These are phyloP conservation scores for Hylaeus anthracinus DNA, from an alignment of 1,140 invertebrate species.

Conservation along the genomic window DNA sequence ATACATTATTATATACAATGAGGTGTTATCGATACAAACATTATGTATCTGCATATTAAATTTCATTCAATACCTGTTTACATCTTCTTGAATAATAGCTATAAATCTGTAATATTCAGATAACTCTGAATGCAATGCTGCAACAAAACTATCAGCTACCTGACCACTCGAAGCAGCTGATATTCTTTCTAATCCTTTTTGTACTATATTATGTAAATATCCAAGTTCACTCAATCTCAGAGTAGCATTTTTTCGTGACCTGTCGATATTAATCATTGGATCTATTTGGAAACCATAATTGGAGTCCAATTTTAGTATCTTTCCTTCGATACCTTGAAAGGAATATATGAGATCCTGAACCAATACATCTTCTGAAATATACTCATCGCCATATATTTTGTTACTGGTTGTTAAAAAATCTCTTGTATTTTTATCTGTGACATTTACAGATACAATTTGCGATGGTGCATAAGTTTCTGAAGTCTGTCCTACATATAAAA, in stretches of 20 bases:
- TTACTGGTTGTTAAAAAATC: conserved; percentile 50
- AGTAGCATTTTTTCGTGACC: conserved; percentile 81
- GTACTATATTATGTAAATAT: conserved; percentile 91
- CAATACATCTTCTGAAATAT: conserved; percentile 80
- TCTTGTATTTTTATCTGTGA: conserved; percentile 59
- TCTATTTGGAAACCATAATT: conserved; percentile 86
- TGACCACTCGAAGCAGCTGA: conserved; percentile 84
- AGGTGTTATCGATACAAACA: neutral
- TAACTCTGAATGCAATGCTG: conserved; percentile 92
- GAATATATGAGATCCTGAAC: conserved; percentile 90
- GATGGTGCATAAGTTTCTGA: conserved; percentile 65
- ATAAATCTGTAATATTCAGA: conserved; percentile 93
- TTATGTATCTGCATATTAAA: neutral
- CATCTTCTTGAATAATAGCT: conserved; percentile 89
- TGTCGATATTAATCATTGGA: conserved; percentile 79
- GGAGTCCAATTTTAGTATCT: conserved; percentile 86
- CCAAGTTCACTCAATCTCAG: conserved; percentile 91
- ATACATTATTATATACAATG: conserved; percentile 18
- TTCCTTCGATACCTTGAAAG: conserved; percentile 91
- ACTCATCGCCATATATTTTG: conserved; percentile 74
- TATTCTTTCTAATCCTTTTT: conserved; percentile 85
- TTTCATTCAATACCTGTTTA: conserved; percentile 82
- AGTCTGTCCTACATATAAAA: conserved; percentile 66
- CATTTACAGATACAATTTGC: conserved; percentile 68
- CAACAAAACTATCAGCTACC: conserved; percentile 92